Evolutionary conservation across 1,140 invertebrate genomes (phyloP).

Genomic region (Ephestia elutella): DNA sequence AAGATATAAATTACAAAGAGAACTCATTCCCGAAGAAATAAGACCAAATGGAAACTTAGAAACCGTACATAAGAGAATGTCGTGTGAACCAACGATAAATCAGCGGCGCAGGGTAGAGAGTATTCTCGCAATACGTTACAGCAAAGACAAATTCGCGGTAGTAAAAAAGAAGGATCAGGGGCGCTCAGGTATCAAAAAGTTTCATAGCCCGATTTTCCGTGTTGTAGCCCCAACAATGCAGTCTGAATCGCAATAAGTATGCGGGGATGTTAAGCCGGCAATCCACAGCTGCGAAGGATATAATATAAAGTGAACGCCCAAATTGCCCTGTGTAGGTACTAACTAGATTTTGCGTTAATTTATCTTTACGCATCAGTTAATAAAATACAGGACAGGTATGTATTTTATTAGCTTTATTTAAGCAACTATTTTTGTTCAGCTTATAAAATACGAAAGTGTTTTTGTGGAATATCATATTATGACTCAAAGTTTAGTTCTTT

Average conservation of each 20-base stretch:
- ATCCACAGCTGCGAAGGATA: neutral
- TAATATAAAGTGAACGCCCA: neutral
- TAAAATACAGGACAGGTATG: too few relatives aligned
- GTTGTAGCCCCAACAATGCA: conserved; percentile 18
- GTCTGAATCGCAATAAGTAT: conserved; percentile 13
- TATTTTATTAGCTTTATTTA: too few relatives aligned
- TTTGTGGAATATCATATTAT: too few relatives aligned
- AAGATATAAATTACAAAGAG: neutral
- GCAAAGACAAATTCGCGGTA: conserved; percentile 9
- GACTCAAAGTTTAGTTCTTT: too few relatives aligned
- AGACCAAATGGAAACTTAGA: conserved; percentile 4
- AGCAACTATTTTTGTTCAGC: too few relatives aligned
- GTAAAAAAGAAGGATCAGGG: conserved; percentile 12
- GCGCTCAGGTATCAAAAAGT: conserved; percentile 9
- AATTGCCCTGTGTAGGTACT: neutral
- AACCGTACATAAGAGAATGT: neutral
- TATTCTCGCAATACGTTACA: conserved; percentile 8
- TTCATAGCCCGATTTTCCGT: conserved; percentile 7
- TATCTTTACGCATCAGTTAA: too few relatives aligned
- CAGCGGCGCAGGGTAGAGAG: neutral
- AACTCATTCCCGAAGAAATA: neutral
- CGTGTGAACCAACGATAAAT: conserved; percentile 9
- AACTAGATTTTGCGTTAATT: too few relatives aligned
- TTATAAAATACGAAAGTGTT: too few relatives aligned
- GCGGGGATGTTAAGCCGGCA: neutral